Percentiles rank a stretch among this genome's conserved stretches.
Evolutionary conservation across 2,113 vertebrate species (phyloP).

Genomic region (Propithecus coquereli): DNA sequence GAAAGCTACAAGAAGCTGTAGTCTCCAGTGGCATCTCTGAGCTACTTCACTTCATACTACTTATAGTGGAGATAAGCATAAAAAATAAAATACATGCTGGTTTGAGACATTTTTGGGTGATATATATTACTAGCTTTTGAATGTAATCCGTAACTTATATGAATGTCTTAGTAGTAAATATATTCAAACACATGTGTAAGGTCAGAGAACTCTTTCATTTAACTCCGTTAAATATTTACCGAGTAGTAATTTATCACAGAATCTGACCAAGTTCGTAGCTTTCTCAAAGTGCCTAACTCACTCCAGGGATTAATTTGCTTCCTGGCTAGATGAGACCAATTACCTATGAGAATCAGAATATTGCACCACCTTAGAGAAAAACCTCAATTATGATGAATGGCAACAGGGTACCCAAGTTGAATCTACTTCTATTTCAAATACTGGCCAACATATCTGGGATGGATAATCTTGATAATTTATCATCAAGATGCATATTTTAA

Average conservation of each 20-base stretch:
- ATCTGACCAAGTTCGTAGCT: conserved; percentile 2
- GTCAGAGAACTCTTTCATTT: conserved; percentile 14
- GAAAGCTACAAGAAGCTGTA: background rate
- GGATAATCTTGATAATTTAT: background rate
- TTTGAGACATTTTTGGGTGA: background rate
- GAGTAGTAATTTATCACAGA: conserved; percentile 45
- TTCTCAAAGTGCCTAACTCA: background rate
- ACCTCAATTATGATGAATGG: background rate
- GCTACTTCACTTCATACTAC: background rate
- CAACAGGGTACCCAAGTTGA: background rate
- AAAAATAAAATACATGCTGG: background rate
- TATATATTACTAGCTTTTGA: background rate
- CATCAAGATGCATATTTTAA: background rate
- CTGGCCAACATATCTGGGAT: background rate
- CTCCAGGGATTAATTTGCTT: conserved; percentile 36
- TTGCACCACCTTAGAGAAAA: background rate
- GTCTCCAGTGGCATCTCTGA: background rate
- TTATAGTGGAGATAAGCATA: background rate
- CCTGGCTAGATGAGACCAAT: background rate
- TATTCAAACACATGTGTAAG: background rate
- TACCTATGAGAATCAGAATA: conserved; percentile 4
- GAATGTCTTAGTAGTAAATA: conserved; percentile 6
- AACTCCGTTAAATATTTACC: conserved; percentile 46
- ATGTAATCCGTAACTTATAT: background rate
- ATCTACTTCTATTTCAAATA: background rate